Evolutionary conservation across 2,113 vertebrate species (phyloP), one percentile per base, ranked within the genome.

Genomic region (Deroptyus accipitrinus): DNA sequence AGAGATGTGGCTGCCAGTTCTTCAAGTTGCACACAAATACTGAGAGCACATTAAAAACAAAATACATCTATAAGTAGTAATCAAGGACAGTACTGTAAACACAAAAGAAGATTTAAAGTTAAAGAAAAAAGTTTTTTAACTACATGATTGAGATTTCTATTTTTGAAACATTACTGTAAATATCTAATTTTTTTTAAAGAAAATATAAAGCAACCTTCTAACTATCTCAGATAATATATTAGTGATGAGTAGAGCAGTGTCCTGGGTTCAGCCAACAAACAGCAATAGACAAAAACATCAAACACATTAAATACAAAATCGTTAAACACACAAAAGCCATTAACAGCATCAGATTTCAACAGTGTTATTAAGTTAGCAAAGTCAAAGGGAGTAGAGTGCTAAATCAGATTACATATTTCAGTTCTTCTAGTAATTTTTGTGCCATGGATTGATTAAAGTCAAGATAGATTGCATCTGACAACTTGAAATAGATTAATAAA

Each of bases 141-240:
- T 93, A 79, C 28, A 27, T 48, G 66, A 5, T 31, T 78, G 48
- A 92, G 57, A 92, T 95, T 90, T 87, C 54, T 94, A 88, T 94
- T 92, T 94, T 91, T 92, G 79, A 88, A 88, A 91, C 52, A 30
- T 44, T 46, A 41, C 87, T 93, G 86, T 90, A 87, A 91, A 85
- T 92, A 84, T 33, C 37, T 81, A 30, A 55, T 54, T 91, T 74
- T 74, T 62, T 94, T 68, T 59, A 74, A 95, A 76, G 41, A 48
- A 88, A 94, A 76, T 95, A 86, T 76, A 94, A 82, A 57, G 33
- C 49, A 92, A 92, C 24, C 22, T 86, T 92, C 70, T 88, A 93
- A 76, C 31, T 86, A 70, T 76, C 37, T 77, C 63, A 77, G 57
- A 86, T 68, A 82, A 88, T 86, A 22, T 42, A 28, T 54, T 74